Conservation (phyloP, 2,888 invertebrate species). For the Platycnemis pennipes region DNA sequence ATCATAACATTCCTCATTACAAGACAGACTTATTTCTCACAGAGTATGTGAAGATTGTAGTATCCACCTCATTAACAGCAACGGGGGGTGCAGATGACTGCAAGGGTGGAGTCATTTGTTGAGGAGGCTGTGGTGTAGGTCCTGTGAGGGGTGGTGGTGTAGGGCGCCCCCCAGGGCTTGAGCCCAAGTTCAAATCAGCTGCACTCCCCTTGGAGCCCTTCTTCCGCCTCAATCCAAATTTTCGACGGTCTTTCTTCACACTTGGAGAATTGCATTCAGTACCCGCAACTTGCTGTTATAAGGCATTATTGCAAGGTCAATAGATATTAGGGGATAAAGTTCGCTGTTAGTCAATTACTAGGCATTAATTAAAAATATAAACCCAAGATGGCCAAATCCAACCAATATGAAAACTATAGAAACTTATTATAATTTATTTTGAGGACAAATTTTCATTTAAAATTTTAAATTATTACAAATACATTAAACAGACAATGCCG, state of each 20-base stretch:
- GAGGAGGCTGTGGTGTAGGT: slow-evolving; percentile 27
- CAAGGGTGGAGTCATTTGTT: slow-evolving; percentile 61
- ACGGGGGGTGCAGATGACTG: slow-evolving; percentile 59
- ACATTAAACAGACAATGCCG: too few species aligned
- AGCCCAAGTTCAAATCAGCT: slow-evolving; percentile 81
- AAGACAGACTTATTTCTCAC: slow-evolving; percentile 15
- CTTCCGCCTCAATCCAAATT: slow-evolving; percentile 86
- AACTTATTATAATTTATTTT: too few species aligned
- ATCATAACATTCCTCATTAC: neutral
- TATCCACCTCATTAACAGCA: slow-evolving; percentile 61
- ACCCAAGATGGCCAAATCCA: too few species aligned
- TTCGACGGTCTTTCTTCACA: slow-evolving; percentile 85
- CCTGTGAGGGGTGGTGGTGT: slow-evolving; percentile 29
- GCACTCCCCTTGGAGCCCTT: slow-evolving; percentile 84
- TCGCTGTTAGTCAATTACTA: neutral
- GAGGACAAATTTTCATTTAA: too few species aligned
- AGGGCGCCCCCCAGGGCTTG: slow-evolving; percentile 74
- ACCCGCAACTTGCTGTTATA: slow-evolving; percentile 46
- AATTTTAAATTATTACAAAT: too few species aligned
- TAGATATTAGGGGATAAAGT: neutral
- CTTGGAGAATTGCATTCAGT: slow-evolving; percentile 83
- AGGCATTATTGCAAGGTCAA: neutral
- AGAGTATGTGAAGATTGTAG: slow-evolving; percentile 61
- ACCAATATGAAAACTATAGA: too few species aligned
- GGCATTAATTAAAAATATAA: neutral